Conservation (phyloP, 2,888 invertebrate genomes). For the Idaea aversata region DNA sequence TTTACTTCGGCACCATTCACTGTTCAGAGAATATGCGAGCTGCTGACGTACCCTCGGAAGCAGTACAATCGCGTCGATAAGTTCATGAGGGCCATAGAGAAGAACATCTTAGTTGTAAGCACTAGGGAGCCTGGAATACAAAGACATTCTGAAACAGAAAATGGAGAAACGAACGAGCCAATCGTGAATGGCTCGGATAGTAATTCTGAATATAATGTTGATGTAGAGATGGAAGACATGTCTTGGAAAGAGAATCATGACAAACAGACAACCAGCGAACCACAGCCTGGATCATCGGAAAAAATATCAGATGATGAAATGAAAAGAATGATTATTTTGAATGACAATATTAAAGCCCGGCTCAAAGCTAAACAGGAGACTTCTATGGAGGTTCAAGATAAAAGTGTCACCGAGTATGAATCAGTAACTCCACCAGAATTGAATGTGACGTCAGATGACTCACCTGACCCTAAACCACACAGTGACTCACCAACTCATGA, state of each 20-base stretch:
- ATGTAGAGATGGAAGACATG: conserved; percentile 78
- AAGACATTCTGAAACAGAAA: conserved; percentile 82
- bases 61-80: conserved; percentile 98
- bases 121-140: conserved; percentile 84
- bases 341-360: conserved; percentile 49
- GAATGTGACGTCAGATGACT: conserved; percentile 47
- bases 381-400: conserved; percentile 55
- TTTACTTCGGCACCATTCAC: conserved; percentile 97
- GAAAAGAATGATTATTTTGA: background rate
- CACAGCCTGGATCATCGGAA: conserved; percentile 68
- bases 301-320: conserved; percentile 61
- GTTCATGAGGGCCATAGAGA: conserved; percentile 97
- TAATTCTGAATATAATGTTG: conserved; percentile 77
- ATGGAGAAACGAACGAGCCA: conserved; percentile 82
- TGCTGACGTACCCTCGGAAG: conserved; percentile 93
- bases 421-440: conserved; percentile 59
- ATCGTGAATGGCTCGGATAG: conserved; percentile 82
- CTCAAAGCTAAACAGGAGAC: conserved; percentile 72
- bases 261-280: conserved; percentile 52
- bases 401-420: conserved; percentile 51
- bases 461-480: conserved; percentile 28
- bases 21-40: conserved; percentile 96
- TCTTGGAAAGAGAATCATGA: conserved; percentile 70
- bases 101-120: conserved; percentile 93
- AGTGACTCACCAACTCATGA: conserved; percentile 27